These are phyloP conservation scores for Coracopsis vasa DNA, from an alignment of 2,113 vertebrate species.

Conservation along the genomic window DNA sequence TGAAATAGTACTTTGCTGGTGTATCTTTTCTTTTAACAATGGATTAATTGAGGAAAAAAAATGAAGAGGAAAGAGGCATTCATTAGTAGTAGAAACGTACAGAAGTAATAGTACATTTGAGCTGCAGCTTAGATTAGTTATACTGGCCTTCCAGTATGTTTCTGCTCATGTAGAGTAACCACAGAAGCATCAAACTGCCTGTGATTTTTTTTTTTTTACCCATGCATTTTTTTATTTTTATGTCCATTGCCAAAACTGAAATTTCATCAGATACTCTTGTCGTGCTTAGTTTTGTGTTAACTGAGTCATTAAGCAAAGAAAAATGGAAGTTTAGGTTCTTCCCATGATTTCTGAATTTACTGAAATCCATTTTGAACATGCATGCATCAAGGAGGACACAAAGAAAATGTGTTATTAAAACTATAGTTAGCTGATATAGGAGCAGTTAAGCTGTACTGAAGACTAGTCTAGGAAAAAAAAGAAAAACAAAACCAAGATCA, in stretches of 20 bases:
- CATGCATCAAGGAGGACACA: not conserved
- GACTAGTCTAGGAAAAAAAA: not conserved
- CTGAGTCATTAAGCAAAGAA: not conserved
- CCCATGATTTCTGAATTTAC: not conserved
- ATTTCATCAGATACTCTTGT: not conserved
- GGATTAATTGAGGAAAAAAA: not conserved
- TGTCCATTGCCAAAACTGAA: not conserved
- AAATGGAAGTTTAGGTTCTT: not conserved
- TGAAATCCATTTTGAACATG: not conserved
- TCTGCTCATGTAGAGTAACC: not conserved
- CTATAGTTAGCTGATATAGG: not conserved
- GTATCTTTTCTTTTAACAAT: not conserved
- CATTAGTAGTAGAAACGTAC: not conserved
- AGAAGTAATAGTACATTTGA: not conserved
- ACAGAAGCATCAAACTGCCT: not conserved
- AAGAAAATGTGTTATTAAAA: not conserved
- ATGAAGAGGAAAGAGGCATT: not conserved
- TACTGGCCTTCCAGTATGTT: not conserved
- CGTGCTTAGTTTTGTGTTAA: not conserved
- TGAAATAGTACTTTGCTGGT: not conserved
- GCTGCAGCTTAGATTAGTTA: not conserved
- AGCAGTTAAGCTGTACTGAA: not conserved
- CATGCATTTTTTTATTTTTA: not conserved
- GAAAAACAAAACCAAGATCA: not conserved
- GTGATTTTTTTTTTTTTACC: not conserved